Evolutionary conservation across 1,140 invertebrate genomes (phyloP).

Genomic region (Zaprionus camerounensis): DNA sequence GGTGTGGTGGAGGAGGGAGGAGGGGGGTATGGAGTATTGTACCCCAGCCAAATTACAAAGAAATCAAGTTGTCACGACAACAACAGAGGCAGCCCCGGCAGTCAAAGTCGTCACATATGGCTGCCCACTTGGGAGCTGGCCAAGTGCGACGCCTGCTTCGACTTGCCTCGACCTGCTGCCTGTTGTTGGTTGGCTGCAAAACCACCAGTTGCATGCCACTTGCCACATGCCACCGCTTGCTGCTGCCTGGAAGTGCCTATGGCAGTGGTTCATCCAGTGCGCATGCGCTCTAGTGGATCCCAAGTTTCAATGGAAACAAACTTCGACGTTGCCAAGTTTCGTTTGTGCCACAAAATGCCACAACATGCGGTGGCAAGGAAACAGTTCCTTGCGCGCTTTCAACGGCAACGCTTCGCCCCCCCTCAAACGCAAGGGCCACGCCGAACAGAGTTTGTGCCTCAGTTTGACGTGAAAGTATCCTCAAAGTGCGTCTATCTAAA

Average conservation of each 20-base stretch:
- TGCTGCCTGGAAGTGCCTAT: constrained; percentile 49
- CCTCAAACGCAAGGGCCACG: not conserved
- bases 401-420: constrained; percentile 53
- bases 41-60: constrained; percentile 56
- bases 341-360: constrained; percentile 58
- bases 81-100: constrained; percentile 14
- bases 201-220: constrained; percentile 68
- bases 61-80: constrained; percentile 79
- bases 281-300: constrained; percentile 63
- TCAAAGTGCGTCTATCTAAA: constrained; percentile 9
- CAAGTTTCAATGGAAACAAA: constrained; percentile 54
- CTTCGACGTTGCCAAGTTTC: constrained; percentile 35
- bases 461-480: not conserved
- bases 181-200: constrained; percentile 33
- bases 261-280: constrained; percentile 48
- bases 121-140: constrained; percentile 42
- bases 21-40: not conserved
- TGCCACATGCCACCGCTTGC: constrained; percentile 5
- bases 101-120: constrained; percentile 56
- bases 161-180: not conserved
- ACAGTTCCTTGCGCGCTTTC: constrained; percentile 81
- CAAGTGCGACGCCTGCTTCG: not conserved
- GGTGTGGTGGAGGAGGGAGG: too few relatives aligned
- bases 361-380: constrained; percentile 44
- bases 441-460: not conserved